These are phyloP conservation scores for Erpetoichthys calabaricus DNA, from an alignment of 2,797 vertebrate genomes.

Conservation along the genomic window DNA sequence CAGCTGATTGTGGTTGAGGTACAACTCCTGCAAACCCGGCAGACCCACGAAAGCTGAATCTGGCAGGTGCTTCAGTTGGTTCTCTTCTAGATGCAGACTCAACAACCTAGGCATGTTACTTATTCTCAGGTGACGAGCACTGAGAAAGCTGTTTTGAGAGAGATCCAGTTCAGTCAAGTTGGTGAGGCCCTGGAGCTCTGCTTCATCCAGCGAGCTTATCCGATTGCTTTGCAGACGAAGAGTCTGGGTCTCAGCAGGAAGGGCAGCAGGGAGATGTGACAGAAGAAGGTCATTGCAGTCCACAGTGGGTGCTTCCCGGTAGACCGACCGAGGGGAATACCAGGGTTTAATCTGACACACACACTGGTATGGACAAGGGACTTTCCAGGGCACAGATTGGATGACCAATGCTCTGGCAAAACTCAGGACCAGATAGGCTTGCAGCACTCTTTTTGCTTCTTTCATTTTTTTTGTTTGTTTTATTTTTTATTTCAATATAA, in stretches of 20 bases:
- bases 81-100: constrained; percentile 90
- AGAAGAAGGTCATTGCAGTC: constrained; percentile 89
- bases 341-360: constrained; percentile 90
- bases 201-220: constrained; percentile 57
- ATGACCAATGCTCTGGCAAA: constrained; percentile 43
- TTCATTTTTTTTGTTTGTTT: background rate
- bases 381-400: constrained; percentile 77
- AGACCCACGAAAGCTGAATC: constrained; percentile 68
- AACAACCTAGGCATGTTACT: constrained; percentile 62
- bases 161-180: constrained; percentile 91
- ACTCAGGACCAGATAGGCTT: constrained; percentile 55
- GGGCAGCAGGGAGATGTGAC: constrained; percentile 54
- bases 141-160: constrained; percentile 83
- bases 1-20: constrained; percentile 89
- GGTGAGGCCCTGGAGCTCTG: constrained; percentile 54
- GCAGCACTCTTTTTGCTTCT: constrained; percentile 47
- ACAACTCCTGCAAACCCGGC: constrained; percentile 80
- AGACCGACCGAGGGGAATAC: constrained; percentile 84
- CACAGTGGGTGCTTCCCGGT: constrained; percentile 83
- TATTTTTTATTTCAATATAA: background rate
- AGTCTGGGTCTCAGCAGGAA: constrained; percentile 77
- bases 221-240: constrained; percentile 87
- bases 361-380: constrained; percentile 71
- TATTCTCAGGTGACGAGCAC: constrained; percentile 48
- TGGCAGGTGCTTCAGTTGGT: constrained; percentile 68